Percentiles rank a stretch among this genome's conserved stretches.
Evolutionary conservation across 2,113 vertebrate species (phyloP).

Genomic region (Platycercus adscitus): DNA sequence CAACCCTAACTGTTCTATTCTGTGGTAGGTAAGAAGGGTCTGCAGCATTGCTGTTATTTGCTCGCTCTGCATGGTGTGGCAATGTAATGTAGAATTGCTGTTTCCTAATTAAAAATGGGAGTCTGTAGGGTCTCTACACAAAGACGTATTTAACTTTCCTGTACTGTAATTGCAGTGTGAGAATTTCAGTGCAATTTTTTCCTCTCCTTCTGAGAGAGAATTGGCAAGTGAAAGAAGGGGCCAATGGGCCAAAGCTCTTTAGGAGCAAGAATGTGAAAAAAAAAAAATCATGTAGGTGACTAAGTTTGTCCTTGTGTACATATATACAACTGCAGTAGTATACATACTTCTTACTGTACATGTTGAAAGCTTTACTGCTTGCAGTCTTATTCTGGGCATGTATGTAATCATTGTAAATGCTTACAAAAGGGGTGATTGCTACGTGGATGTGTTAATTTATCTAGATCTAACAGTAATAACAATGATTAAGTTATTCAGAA

Average conservation of each 20-base stretch:
- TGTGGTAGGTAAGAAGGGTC: not conserved
- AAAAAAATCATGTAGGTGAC: not conserved
- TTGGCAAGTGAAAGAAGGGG: not conserved
- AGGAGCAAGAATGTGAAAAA: not conserved
- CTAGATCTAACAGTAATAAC: not conserved
- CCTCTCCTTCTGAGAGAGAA: not conserved
- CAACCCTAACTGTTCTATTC: not conserved
- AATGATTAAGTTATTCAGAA: not conserved
- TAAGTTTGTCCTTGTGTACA: not conserved
- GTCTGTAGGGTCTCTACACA: not conserved
- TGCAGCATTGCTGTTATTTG: not conserved
- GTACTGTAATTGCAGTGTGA: not conserved
- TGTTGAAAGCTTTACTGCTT: not conserved
- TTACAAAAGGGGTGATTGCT: not conserved
- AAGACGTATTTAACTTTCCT: not conserved
- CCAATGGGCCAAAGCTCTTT: not conserved
- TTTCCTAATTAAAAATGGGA: not conserved
- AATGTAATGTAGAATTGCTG: not conserved
- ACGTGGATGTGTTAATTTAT: not conserved
- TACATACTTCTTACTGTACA: not conserved
- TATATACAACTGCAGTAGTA: not conserved
- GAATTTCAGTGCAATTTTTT: not conserved
- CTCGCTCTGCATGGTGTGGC: fast-evolving
- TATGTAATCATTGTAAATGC: not conserved
- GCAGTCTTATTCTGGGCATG: not conserved